Evolutionary conservation across 92 coral and sea anemone species (phyloP), one percentile per base, ranked within the genome.

Genomic region (Meandrina meandrites): DNA sequence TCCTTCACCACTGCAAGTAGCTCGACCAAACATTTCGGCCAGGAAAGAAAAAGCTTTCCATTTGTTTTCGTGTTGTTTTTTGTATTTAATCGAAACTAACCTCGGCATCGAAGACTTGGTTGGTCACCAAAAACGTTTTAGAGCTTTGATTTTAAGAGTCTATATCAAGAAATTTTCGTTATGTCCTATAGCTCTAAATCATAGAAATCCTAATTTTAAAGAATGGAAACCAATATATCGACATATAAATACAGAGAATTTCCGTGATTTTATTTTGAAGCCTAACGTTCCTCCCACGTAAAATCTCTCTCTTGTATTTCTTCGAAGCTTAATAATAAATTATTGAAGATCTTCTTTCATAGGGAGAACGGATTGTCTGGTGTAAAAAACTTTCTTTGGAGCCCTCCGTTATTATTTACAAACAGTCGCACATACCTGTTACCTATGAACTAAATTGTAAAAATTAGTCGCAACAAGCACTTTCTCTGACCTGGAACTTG

Each of bases 291-390:
- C 74, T 45, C 64, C 67, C 74, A 68, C 85, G 47, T 47, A 22
- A 47, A 64, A 81, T 62, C 60, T 81, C 75, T 31, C 56, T 81
- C 60, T 81, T 67, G 37, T 66, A 81, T 62, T 64, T 81, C 84
- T 40, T 66, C 75, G 57, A 64, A 66, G 60, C 85, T 67, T 28
- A 81, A 81, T 34, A 67, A 81, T 81, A 47, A 81, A 81, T 81
- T 68, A 81, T 68, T 48, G 78, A 81, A 21, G 48, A 13, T 32
- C 45, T 50, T 51, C 8, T 53, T 47, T 22, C 45, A 36, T 0
- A 17, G n/a, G 19, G 37, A 70, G 45, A 27, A 70, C 24, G 12
- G n/a, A 36, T 7, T 35, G 47, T 72, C 77, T 19, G 11, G 24
- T 60, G 8, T 11, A 7, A 48, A 9, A 48, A 48, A 4, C 53